Percentiles rank a stretch among this genome's conserved stretches.
phyloP scores from a whole-genome alignment of 2,888 invertebrate genomes.

The Melipona beecheii region DNA sequence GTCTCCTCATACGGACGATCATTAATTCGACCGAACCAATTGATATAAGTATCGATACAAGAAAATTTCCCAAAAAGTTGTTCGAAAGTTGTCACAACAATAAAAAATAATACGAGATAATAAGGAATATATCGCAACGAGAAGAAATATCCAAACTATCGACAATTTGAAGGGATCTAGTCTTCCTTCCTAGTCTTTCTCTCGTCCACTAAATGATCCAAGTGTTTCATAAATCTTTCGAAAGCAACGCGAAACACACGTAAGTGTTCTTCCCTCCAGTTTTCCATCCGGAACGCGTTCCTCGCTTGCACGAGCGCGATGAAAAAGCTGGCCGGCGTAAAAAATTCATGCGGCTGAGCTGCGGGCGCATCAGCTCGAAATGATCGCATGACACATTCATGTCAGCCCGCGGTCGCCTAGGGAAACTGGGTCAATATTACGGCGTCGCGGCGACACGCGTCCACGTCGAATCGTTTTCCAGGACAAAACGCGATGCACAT shows the following conservation, averaged over 20 bases:
- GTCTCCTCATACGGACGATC: no score
- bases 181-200: not conserved
- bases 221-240: not conserved
- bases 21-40: no score
- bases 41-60: no score
- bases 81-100: no score
- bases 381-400: slow-evolving; percentile 66
- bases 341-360: slow-evolving; percentile 47
- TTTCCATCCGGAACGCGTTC: not conserved
- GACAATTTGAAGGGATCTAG: not conserved
- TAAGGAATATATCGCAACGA: no score
- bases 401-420: slow-evolving; percentile 55
- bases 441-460: slow-evolving; percentile 69
- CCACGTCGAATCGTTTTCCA: slow-evolving; percentile 18
- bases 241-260: not conserved
- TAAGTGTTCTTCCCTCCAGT: not conserved
- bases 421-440: slow-evolving; percentile 76
- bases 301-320: not conserved
- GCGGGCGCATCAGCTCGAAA: slow-evolving; percentile 58
- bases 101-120: no score
- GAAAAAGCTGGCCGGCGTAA: slow-evolving; percentile 27
- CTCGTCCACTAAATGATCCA: not conserved
- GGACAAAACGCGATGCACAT: not conserved
- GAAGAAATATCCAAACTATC: not conserved
- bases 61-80: no score